Evolutionary conservation across 2,888 invertebrate genomes (phyloP), one percentile per base, ranked within the genome.

Genomic region (Meta bourneti): DNA sequence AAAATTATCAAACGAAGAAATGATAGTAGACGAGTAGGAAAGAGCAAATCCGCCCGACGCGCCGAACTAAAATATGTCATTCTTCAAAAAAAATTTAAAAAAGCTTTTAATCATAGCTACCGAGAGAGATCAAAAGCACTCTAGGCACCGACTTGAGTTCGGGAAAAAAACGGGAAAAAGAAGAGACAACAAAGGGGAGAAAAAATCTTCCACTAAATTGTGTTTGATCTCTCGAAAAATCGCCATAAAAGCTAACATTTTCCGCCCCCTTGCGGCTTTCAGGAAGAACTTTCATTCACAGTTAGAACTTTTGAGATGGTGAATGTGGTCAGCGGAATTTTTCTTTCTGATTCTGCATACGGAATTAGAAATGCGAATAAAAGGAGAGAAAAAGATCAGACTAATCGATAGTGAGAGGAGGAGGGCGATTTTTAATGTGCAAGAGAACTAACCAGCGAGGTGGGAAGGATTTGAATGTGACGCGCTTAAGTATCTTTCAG

Each of bases 1-100:
- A 83, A 83, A 75, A 84, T 74, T 52, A 61, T 75, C 79, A 49
- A 16, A 9, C 54, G 20, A 20, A 79, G 61, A 79, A 61, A 79
- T 79, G 61, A 79, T 61, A 79, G 61, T 61, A 69, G 61, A 75
- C 49, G 49, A 48, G 48, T 34, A 61, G 8, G 61, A 61, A 34
- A 34, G 7, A 84, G 74, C 72, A 82, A 71, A 84, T 75, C 75
- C n/a, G 19, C 51, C 74, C 74, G 19, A n/a, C 74, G 81, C 54
- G 81, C 79, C 81, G 34, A 82, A 77, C 83, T 77, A 61, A 82
- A 89, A 89, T 79, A 87, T 82, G 82, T 82, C 82, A 69, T 51
- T 51, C 82, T 74, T 61, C 52, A 20, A 48, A 77, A 69, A 70
- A 72, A 72, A 79, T 52, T 74, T 87, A 70, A 80, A 72, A 34